Conservation (phyloP, 2,797 vertebrate genomes). For the Emydoidea blandingii region DNA sequence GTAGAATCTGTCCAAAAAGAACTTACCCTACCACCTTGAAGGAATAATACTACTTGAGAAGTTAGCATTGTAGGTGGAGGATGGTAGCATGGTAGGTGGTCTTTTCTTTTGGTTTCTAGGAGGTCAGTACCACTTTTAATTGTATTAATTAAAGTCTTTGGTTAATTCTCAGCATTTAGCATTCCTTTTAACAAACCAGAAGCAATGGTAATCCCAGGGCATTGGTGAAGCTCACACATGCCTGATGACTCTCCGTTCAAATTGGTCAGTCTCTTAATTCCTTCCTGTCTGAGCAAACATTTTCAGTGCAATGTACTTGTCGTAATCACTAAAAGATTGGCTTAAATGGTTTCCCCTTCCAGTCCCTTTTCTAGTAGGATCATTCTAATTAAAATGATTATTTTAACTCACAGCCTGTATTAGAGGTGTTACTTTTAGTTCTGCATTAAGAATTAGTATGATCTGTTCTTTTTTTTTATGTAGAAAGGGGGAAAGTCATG, state of each 20-base stretch:
- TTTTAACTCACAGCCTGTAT: neutral
- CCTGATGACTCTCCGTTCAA: neutral
- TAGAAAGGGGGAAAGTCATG: neutral
- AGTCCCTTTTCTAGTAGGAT: neutral
- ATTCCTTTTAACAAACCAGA: neutral
- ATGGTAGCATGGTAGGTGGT: too few relatives aligned
- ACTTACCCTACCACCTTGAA: neutral
- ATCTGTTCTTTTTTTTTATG: neutral
- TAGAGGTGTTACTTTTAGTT: neutral
- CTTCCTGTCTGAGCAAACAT: neutral
- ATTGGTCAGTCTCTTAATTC: rapidly evolving
- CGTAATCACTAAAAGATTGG: neutral
- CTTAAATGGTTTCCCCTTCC: neutral
- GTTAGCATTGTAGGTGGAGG: neutral
- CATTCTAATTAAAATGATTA: neutral
- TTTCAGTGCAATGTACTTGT: neutral
- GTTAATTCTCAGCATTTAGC: neutral
- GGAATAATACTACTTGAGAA: neutral
- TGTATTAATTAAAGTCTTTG: neutral
- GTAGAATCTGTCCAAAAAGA: neutral
- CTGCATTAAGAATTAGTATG: neutral
- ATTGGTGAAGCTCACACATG: neutral
- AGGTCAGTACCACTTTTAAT: neutral
- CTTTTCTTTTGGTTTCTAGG: neutral
- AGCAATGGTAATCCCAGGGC: neutral